A percentile compares a stretch with the other conserved stretches of the same genome.
phyloP scores from a whole-genome alignment of 2,888 invertebrate genomes.

The Gari tellinella region DNA sequence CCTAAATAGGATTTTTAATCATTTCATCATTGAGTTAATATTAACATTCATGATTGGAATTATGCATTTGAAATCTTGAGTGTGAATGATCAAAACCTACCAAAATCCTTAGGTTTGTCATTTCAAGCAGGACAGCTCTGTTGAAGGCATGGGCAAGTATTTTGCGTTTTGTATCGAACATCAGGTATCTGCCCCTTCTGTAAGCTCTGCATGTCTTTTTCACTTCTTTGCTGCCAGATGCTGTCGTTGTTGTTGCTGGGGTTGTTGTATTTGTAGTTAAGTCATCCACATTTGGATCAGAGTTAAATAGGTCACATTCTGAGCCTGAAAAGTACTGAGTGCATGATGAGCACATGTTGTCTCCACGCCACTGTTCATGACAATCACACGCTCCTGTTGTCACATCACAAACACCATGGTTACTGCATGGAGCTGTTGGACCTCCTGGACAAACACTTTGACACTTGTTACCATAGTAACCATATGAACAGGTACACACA shows the following conservation, averaged over 20 bases:
- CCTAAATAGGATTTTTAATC: too few species aligned
- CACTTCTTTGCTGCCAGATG: background rate
- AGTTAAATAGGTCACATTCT: conserved; percentile 33
- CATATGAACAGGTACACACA: conserved; percentile 35
- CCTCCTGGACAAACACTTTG: conserved; percentile 69
- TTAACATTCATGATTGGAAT: too few species aligned
- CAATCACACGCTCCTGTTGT: conserved; percentile 65
- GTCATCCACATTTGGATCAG: conserved; percentile 21
- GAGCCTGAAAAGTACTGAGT: conserved; percentile 38
- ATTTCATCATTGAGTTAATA: too few species aligned
- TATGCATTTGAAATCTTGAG: too few species aligned
- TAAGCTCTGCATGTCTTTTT: conserved; percentile 1
- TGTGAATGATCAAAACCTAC: conserved; percentile 17
- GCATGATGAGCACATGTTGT: conserved; percentile 48
- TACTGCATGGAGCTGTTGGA: conserved; percentile 53
- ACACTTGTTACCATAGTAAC: conserved; percentile 62
- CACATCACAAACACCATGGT: conserved; percentile 64
- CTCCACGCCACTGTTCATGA: conserved; percentile 61
- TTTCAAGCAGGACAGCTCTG: conserved; percentile 33
- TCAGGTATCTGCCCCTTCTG: background rate
- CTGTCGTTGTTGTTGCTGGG: background rate
- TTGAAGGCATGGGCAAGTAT: conserved; percentile 12
- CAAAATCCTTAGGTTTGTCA: conserved; percentile 26
- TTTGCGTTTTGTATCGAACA: conserved; percentile 11
- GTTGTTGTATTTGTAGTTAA: conserved; percentile 21